Evolutionary conservation across 2,888 invertebrate genomes (phyloP).

Genomic region (Cosmorhoe ocellata): DNA sequence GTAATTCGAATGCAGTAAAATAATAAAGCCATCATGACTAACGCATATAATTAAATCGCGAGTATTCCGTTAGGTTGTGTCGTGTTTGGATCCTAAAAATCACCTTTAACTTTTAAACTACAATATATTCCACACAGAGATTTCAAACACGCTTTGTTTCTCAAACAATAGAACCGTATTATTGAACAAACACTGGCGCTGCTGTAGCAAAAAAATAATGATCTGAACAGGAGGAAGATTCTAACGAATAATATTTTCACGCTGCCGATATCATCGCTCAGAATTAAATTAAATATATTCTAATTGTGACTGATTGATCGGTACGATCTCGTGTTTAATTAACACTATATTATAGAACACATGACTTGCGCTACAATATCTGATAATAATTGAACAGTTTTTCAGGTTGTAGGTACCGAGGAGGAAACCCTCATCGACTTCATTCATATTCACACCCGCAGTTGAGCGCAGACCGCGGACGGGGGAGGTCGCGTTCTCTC

Average conservation of each 20-base stretch:
- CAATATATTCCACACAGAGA: too few relatives aligned
- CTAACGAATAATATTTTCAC: slow-evolving; percentile 1
- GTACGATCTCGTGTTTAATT: not conserved
- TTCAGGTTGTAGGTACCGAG: slow-evolving; percentile 52
- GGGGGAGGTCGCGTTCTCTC: slow-evolving; percentile 51
- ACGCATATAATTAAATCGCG: too few relatives aligned
- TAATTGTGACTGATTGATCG: slow-evolving; percentile 32
- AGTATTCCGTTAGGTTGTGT: too few relatives aligned
- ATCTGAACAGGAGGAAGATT: not conserved
- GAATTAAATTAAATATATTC: slow-evolving; percentile 27
- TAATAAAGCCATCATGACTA: too few relatives aligned
- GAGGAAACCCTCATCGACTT: slow-evolving; percentile 52
- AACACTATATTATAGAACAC: not conserved
- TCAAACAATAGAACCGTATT: not conserved
- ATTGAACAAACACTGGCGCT: not conserved
- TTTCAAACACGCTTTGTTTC: not conserved
- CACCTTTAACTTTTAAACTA: too few relatives aligned
- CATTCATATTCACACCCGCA: slow-evolving; percentile 58
- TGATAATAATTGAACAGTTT: slow-evolving; percentile 38
- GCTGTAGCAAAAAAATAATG: not conserved
- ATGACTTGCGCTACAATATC: too few relatives aligned
- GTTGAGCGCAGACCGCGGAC: slow-evolving; percentile 67
- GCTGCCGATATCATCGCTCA: slow-evolving; percentile 5
- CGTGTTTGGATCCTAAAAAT: too few relatives aligned
- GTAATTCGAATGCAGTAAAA: too few relatives aligned